phyloP scores from a whole-genome alignment of 2,113 vertebrate genomes.

The Ailuropoda melanoleuca region DNA sequence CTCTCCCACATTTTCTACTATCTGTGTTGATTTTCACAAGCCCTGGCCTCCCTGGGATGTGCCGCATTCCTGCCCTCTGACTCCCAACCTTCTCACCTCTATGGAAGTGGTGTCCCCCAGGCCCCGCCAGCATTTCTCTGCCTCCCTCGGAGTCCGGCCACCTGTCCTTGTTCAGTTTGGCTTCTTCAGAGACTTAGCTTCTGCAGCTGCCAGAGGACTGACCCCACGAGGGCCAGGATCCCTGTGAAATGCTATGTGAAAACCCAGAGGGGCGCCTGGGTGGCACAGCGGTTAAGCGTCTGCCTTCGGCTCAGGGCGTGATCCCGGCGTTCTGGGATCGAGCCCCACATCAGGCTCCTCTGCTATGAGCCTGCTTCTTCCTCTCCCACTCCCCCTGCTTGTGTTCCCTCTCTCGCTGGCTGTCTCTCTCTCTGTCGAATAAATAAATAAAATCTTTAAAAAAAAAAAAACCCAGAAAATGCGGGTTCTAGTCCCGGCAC shows the following conservation, averaged over 20 bases:
- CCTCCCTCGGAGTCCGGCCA: background rate
- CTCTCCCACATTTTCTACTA: background rate
- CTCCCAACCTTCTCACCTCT: fast-evolving
- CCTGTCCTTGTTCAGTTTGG: background rate
- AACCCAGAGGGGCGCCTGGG: no score
- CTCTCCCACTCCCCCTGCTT: no score
- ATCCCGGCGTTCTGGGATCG: no score
- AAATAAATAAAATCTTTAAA: no score
- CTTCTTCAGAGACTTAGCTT: background rate
- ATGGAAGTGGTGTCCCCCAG: fast-evolving
- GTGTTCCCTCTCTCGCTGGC: no score
- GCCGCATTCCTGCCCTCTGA: background rate
- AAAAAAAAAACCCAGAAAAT: background rate
- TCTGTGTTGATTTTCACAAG: background rate
- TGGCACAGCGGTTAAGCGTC: no score
- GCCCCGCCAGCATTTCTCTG: background rate
- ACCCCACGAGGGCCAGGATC: fast-evolving
- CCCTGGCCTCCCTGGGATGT: background rate
- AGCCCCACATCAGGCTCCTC: no score
- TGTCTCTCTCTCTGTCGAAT: no score
- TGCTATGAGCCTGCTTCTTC: no score
- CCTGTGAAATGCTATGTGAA: fast-evolving
- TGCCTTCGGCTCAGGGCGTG: no score
- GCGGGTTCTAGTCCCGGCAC: fast-evolving
- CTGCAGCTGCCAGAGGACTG: background rate